Base-by-base conservation (phyloP, 2,797 vertebrate genomes). In the Spondyliosoma cantharus region DNA sequence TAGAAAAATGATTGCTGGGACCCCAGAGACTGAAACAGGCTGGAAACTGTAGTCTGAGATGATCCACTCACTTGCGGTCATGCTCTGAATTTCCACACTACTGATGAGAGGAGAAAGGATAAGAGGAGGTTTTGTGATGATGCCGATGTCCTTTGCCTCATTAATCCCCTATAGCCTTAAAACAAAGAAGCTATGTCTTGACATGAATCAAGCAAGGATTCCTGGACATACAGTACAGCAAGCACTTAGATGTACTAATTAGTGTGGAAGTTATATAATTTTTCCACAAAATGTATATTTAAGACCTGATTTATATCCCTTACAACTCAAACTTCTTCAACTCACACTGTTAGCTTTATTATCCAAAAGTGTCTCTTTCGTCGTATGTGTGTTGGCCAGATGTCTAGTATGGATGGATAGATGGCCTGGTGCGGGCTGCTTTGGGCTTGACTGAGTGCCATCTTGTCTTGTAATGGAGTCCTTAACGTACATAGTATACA, bases 21-120 rank as follows among this genome's bases (percentile, higher is more conserved):
- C 74, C 81, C 71, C 76, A 57, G 66, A 76, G 59, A 87, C n/a
- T 54, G 53, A 87, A 87, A 72, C 20, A 74, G 56, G 62, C 67
- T 87, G 78, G 76, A 89, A 83, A 88, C 58, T 77, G 57, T 74
- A 42, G 60, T 87, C 54, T 57, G 56, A 83, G 84, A 86, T 87
- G 68, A 59, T 80, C 57, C 15, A 24, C 59, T 79, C 61, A 27
- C 71, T 82, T 71, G 71, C 66, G 70, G 76, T 78, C 71, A 73
- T 85, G 78, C 84, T 79, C 29, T 85, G 80, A 76, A 76, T 67
- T 83, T 85, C 67, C 52, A 79, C 54, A 72, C 69, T 43, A 43
- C 29, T 84, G 84, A 83, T 80, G 76, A 77, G 68, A 56, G 9
- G 11, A 71, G 74, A 63, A 46, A 66, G 25, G 48, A 32, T 50